Evolutionary conservation across 1,140 invertebrate genomes (phyloP).

Genomic region (Pogonognathellus flavescens): DNA sequence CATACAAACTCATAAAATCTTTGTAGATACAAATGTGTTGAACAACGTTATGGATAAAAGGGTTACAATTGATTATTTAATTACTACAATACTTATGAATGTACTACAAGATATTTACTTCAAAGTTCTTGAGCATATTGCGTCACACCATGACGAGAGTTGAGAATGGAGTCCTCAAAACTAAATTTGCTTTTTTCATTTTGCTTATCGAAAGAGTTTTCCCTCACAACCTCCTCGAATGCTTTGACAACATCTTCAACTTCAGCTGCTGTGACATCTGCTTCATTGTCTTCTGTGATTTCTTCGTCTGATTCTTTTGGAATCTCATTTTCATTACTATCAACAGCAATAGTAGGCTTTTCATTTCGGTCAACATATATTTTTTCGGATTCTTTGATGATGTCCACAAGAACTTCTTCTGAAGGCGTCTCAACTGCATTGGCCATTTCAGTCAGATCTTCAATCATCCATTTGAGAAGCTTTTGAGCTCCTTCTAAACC

Average conservation of each 20-base stretch:
- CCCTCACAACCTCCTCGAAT: neutral
- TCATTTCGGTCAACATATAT: neutral
- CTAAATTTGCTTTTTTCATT: neutral
- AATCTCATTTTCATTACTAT: neutral
- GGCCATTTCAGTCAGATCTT: slow-evolving; percentile 48
- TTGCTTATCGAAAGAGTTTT: neutral
- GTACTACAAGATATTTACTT: neutral
- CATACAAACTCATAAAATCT: no score
- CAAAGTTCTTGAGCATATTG: neutral
- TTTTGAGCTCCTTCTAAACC: slow-evolving; percentile 52
- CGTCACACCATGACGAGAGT: neutral
- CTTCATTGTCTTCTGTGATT: neutral
- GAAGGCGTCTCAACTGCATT: neutral
- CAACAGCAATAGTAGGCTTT: neutral
- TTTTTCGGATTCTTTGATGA: neutral
- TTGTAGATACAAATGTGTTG: no score
- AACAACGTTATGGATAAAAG: no score
- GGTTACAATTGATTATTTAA: no score
- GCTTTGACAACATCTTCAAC: neutral
- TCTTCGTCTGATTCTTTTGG: neutral
- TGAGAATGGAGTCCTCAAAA: neutral
- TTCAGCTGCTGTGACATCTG: neutral
- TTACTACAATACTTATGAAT: no score
- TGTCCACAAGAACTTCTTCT: neutral
- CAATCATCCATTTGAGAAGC: slow-evolving; percentile 51